Evolutionary conservation across 2,797 vertebrate species (phyloP).

Genomic region (Brachymystax lenok): DNA sequence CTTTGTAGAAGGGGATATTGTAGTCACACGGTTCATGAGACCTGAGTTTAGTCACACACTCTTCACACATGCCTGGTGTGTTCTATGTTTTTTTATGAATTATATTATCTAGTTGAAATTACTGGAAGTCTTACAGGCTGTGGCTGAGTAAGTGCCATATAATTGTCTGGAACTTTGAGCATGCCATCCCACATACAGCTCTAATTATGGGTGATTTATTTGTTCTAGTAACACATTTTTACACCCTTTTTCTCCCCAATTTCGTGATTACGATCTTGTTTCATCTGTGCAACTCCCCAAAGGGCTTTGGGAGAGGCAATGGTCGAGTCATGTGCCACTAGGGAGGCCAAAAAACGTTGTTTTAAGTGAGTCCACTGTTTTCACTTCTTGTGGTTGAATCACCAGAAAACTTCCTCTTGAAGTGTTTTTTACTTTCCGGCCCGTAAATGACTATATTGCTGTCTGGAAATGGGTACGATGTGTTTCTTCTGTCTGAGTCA

Average conservation of each 20-base stretch:
- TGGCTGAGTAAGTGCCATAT: neutral
- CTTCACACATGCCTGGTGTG: neutral
- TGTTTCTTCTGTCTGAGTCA: conserved; percentile 22
- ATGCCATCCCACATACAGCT: neutral
- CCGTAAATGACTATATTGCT: neutral
- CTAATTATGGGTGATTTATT: neutral
- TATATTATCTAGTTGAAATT: neutral
- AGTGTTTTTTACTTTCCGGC: neutral
- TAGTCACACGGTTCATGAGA: neutral
- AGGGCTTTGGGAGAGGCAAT: too few species aligned
- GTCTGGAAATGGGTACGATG: neutral
- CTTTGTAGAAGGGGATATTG: neutral
- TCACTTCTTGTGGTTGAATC: conserved; percentile 40
- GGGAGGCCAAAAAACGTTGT: neutral
- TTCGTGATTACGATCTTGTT: too few species aligned
- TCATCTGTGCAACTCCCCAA: too few species aligned
- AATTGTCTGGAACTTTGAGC: neutral
- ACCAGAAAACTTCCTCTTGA: conserved; percentile 35
- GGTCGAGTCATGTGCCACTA: neutral
- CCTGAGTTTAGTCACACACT: neutral
- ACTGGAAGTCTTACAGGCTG: neutral
- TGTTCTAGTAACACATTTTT: neutral
- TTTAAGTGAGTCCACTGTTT: conserved; percentile 10
- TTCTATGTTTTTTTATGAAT: neutral
- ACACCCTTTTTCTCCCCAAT: too few species aligned